These are phyloP conservation scores for Bufo bufo DNA, from an alignment of 2,113 vertebrate species.

Conservation along the genomic window DNA sequence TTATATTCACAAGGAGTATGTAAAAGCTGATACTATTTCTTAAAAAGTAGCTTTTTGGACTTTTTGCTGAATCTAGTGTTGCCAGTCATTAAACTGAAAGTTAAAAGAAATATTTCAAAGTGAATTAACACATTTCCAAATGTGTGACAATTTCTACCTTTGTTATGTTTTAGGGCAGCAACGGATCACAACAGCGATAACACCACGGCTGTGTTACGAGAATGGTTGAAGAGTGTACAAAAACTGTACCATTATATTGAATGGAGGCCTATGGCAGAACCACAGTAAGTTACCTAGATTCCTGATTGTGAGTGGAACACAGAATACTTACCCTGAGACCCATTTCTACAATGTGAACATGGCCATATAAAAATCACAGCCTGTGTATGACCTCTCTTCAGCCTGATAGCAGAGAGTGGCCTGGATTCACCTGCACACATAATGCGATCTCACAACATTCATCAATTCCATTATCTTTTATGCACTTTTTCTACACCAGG, in stretches of 20 bases:
- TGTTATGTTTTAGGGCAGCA: conserved; percentile 78
- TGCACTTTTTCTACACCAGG: too few species aligned
- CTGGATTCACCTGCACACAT: too few species aligned
- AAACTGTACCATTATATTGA: conserved; percentile 89
- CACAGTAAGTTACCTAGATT: conserved; percentile 75
- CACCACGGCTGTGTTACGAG: conserved; percentile 86
- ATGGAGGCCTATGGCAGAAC: conserved; percentile 92
- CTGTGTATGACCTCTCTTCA: too few species aligned
- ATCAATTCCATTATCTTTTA: too few species aligned
- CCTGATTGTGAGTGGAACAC: not conserved
- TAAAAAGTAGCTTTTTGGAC: not conserved
- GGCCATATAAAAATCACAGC: too few species aligned
- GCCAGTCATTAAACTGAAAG: not conserved
- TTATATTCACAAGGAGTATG: too few species aligned
- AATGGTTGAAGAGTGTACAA: conserved; percentile 90
- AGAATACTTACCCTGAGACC: not conserved
- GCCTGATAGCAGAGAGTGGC: too few species aligned
- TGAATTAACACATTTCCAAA: not conserved
- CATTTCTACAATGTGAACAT: not conserved
- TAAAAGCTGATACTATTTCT: not conserved
- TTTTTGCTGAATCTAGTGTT: not conserved
- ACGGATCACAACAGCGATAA: conserved; percentile 94
- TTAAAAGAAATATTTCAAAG: not conserved
- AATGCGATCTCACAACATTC: too few species aligned
- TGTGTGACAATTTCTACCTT: not conserved